A percentile compares a stretch with the other conserved stretches of the same genome.
These are phyloP conservation scores for Ceratina calcarata DNA, from an alignment of 1,140 invertebrate genomes.

Conservation along the genomic window DNA sequence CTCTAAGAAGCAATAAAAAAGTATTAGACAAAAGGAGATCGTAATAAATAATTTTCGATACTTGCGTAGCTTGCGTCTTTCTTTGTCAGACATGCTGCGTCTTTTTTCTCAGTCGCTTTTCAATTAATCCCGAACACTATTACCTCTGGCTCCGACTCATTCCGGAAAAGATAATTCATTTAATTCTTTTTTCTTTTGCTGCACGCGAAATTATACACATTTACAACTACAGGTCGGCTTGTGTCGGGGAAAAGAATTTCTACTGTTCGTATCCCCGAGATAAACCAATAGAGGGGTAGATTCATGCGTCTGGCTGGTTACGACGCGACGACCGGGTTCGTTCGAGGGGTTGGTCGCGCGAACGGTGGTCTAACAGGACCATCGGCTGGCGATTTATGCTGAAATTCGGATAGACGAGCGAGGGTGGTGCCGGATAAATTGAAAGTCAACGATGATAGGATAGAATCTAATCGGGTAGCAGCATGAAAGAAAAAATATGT, in stretches of 20 bases:
- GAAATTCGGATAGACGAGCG: conserved; percentile 22
- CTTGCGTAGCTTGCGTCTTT: no score
- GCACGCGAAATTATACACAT: conserved; percentile 20
- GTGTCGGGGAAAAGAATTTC: background rate
- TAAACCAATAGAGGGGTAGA: conserved; percentile 13
- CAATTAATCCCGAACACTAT: background rate
- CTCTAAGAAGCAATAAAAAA: no score
- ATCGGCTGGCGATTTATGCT: conserved; percentile 40
- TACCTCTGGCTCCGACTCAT: background rate
- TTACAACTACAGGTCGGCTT: background rate
- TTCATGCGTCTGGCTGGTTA: conserved; percentile 33
- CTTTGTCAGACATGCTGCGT: background rate
- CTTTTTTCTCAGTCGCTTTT: background rate
- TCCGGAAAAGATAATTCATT: conserved; percentile 11
- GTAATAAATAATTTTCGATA: no score
- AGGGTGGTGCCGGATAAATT: background rate
- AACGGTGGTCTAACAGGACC: conserved; percentile 20
- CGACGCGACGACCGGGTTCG: conserved; percentile 6
- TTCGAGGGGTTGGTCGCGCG: conserved; percentile 31
- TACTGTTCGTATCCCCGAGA: conserved; percentile 12
- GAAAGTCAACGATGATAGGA: conserved; percentile 7
- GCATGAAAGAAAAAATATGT: background rate
- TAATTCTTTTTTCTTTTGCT: background rate
- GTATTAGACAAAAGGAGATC: no score
- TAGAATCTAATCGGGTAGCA: background rate